A percentile compares a stretch with the other conserved stretches of the same genome.
Conservation (phyloP, 1,140 invertebrate species). For the Drosophila equinoxialis region DNA sequence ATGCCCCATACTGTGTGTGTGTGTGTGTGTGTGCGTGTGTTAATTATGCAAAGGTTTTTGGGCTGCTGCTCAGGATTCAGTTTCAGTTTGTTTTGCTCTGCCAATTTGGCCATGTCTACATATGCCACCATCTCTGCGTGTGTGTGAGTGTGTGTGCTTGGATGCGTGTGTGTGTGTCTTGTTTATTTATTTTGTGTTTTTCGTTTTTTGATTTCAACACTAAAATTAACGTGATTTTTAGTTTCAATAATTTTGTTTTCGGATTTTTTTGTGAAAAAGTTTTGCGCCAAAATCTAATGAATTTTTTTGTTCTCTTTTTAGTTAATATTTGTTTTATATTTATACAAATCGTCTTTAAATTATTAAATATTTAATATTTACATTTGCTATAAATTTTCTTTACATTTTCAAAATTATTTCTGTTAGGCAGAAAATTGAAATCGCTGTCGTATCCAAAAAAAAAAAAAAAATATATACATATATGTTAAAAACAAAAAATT, state of each 20-base stretch:
- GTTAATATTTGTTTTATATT: too few species aligned
- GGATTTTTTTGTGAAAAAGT: too few species aligned
- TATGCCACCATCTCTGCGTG: conserved; percentile 24
- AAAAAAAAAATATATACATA: too few species aligned
- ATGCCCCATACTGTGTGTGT: neutral
- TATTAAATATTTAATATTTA: too few species aligned
- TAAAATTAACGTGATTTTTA: conserved; percentile 42
- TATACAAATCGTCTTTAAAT: too few species aligned
- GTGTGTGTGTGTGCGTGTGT: conserved; percentile 26
- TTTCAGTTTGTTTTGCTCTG: conserved; percentile 74
- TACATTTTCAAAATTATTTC: too few species aligned
- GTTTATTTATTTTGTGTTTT: neutral
- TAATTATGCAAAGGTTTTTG: conserved; percentile 51
- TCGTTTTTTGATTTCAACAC: neutral
- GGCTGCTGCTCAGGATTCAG: conserved; percentile 41
- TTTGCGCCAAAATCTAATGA: too few species aligned
- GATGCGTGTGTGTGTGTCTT: conserved; percentile 28
- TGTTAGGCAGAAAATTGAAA: too few species aligned
- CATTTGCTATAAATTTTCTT: too few species aligned
- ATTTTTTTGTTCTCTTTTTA: too few species aligned
- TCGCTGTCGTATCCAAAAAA: too few species aligned
- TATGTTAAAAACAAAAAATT: too few species aligned
- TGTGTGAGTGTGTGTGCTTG: conserved; percentile 3
- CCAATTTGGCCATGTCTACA: conserved; percentile 59
- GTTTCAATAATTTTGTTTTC: neutral